These are phyloP conservation scores for Poicephalus meyeri DNA, from an alignment of 2,113 vertebrate genomes.

Conservation along the genomic window DNA sequence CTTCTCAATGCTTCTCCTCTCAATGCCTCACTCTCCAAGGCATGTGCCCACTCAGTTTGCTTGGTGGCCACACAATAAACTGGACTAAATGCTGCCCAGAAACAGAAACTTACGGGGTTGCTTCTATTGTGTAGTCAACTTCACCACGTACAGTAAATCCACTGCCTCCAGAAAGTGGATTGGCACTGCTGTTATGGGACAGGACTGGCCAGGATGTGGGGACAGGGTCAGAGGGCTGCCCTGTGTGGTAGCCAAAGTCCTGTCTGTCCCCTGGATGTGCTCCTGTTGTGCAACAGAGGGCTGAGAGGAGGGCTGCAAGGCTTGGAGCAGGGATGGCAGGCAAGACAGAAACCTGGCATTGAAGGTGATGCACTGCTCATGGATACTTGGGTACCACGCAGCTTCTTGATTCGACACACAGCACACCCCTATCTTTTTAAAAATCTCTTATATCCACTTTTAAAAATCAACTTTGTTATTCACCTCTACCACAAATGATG, in stretches of 20 bases:
- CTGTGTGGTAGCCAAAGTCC: not conserved
- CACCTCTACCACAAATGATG: not conserved
- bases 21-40: not conserved
- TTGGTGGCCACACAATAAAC: not conserved
- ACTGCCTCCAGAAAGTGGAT: not conserved
- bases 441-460: not conserved
- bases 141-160: not conserved
- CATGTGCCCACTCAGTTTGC: not conserved
- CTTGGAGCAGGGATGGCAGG: not conserved
- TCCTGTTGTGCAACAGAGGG: not conserved
- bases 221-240: not conserved
- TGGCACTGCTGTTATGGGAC: not conserved
- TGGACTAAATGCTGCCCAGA: not conserved
- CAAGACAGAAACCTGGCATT: not conserved
- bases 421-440: not conserved
- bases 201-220: not conserved
- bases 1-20: not conserved
- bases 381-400: not conserved
- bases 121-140: not conserved
- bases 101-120: not conserved
- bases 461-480: not conserved
- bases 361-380: not conserved
- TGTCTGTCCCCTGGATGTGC: not conserved
- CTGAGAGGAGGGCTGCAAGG: not conserved
- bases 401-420: not conserved